Base-by-base conservation (phyloP, 2,797 vertebrate genomes). In the Muscicapa comitata region DNA sequence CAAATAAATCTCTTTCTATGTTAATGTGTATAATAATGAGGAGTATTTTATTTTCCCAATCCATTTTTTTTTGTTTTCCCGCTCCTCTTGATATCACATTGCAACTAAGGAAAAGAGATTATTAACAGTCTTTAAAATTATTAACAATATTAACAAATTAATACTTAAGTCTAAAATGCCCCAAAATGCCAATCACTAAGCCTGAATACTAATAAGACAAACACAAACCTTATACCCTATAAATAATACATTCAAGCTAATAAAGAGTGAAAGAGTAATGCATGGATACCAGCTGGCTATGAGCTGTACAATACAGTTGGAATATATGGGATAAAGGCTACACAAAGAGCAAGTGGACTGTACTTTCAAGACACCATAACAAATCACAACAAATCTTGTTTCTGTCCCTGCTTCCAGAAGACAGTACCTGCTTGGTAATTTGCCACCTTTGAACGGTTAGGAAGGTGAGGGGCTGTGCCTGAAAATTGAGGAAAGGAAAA, bases 311-410 rank as follows among this genome's bases (percentile, higher is more conserved):
- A 90, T 18, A 29, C 16, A 51, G 12, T 16, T 42, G 26, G 43
- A 50, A 58, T 1, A 5, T 2, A 11, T 66, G 15, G 25, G 23
- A 37, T 55, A 55, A 91, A 59, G 48, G 35, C 24, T 75, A 28
- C 0, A 0, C 7, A 38, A 72, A 84, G 23, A 74, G 21, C 11
- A 86, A 57, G 17, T 16, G 13, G 29, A 70, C n/a, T 48, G 4
- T 25, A 11, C 31, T 58, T 68, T 86, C 51, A 54, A 55, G 28
- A 23, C 23, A 51, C 7, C 0, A 0, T 20, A 57, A 54, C 13
- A 57, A 86, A 83, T 29, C 14, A 13, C 6, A 7, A 38, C 5
- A 50, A 63, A 37, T 65, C 37, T 55, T 57, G 5, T 33, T 93
- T 70, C 25, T 70, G 17, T 47, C 55, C 53, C 40, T 54, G 10